Evolutionary conservation across 2,888 invertebrate species (phyloP), one percentile per base, ranked within the genome.

Genomic region (Mongoloraphidia duomilia): DNA sequence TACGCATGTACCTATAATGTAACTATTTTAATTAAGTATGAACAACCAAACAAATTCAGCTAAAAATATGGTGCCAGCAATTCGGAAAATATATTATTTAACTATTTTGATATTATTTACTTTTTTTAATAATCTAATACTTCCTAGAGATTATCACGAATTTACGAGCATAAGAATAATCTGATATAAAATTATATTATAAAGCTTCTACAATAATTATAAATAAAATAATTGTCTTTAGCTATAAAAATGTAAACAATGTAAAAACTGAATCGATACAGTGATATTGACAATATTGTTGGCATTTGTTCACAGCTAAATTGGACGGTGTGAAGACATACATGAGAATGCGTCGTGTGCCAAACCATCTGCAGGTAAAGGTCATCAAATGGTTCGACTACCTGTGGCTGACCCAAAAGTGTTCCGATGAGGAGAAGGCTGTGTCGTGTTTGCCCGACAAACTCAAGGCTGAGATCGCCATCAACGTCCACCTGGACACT

Each of bases 371-470:
- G 52, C 95, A 97, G 70, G 89, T 93, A 63, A 94, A 96, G 71
- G 96, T 92, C 58, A 96, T 97, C 72, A 93, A 94, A 71, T 97
- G 96, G 96, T 97, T 96, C 72, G 96, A 97, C 76, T 96, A 97
- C 70, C 78, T 96, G 63, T 97, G 97, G 96, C 82, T 95, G 63
- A 94, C 94, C 57, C 95, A 97, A 74, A 96, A 96, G 73, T 94
- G 94, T 66, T 93, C 94, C 26, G 94, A 96, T 67, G 96, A 97
- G 69, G 95, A 96, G 69, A 86, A 85, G 68, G 91, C 91, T 50
- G 92, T 94, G 60, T 89, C 90, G 64, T 93, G 91, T 74, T 79
- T 94, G 64, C 93, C 93, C 71, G 95, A 96, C 73, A 95, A 96
- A 71, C 79, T 96, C 62, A 96, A 96, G 72, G 96, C 96, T 52